A percentile compares a stretch with the other conserved stretches of the same genome.
phyloP scores from a whole-genome alignment of 1,140 invertebrate genomes.

The Bombus sylvicola region DNA sequence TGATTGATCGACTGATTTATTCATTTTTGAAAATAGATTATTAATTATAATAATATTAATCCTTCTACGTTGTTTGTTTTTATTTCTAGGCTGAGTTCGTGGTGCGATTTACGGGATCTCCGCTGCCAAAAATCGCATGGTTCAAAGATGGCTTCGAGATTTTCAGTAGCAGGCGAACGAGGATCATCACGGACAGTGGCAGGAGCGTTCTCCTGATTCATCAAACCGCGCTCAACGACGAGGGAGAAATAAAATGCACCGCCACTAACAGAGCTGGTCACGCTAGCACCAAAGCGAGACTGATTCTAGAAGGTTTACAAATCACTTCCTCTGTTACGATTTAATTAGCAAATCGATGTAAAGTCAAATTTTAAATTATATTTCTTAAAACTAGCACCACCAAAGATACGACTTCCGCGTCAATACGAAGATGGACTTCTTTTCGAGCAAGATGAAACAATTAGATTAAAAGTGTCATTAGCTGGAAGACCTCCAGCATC shows the following conservation, averaged over 20 bases:
- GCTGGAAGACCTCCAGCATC: slow-evolving; percentile 93
- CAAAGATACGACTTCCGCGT: slow-evolving; percentile 89
- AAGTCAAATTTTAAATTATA: not conserved
- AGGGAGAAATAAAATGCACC: slow-evolving; percentile 94
- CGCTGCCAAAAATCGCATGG: slow-evolving; percentile 95
- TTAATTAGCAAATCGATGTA: not conserved
- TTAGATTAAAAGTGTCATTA: slow-evolving; percentile 94
- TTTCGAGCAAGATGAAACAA: slow-evolving; percentile 93
- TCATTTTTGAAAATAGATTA: not conserved
- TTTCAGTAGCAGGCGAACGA: slow-evolving; percentile 90
- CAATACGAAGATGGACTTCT: slow-evolving; percentile 94
- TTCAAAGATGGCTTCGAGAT: slow-evolving; percentile 95
- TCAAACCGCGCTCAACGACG: slow-evolving; percentile 89
- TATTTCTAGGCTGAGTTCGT: slow-evolving; percentile 87
- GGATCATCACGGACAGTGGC: slow-evolving; percentile 90
- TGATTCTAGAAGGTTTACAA: slow-evolving; percentile 87
- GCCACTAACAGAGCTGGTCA: slow-evolving; percentile 93
- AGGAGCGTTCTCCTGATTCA: slow-evolving; percentile 91
- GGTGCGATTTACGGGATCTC: slow-evolving; percentile 91
- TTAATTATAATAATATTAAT: no score
- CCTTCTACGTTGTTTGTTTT: not conserved
- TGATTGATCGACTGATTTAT: not conserved
- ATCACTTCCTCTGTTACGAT: not conserved
- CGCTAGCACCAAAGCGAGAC: slow-evolving; percentile 87
- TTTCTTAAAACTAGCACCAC: slow-evolving; percentile 85